Conservation (phyloP, 2,113 vertebrate species). For the Cynopterus brachyotis region DNA sequence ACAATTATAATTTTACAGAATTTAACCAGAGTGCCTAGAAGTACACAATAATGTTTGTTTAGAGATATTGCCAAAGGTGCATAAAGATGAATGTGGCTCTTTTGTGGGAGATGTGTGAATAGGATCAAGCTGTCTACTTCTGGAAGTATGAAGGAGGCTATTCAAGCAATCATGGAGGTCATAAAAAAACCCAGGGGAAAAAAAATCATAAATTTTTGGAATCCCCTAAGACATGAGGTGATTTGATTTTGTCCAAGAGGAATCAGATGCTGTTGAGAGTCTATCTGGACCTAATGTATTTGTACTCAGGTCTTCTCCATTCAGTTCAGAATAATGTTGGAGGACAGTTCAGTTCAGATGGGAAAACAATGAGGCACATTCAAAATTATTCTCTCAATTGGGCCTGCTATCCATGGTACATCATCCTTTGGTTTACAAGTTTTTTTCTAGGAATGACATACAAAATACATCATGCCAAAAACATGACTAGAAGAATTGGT, state of each 20-base stretch:
- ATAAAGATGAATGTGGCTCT: not conserved
- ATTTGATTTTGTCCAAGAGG: not conserved
- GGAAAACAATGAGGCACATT: not conserved
- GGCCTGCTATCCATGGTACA: not conserved
- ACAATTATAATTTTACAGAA: not conserved
- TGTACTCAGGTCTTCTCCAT: not conserved
- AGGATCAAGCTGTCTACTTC: not conserved
- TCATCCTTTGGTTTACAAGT: constrained; percentile 86
- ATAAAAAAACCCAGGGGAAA: not conserved
- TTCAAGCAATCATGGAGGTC: not conserved
- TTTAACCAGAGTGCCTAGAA: not conserved
- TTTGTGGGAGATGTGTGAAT: not conserved
- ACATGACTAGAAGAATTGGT: constrained; percentile 90
- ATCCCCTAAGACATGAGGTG: not conserved
- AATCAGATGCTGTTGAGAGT: not conserved
- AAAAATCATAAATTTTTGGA: not conserved
- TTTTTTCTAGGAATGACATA: constrained; percentile 89
- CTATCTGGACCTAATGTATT: not conserved
- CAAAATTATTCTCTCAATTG: not conserved
- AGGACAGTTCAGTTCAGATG: not conserved
- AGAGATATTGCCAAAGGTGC: not conserved
- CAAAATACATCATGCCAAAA: constrained; percentile 90
- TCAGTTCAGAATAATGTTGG: not conserved
- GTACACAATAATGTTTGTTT: not conserved
- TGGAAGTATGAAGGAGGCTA: not conserved